phyloP scores from a whole-genome alignment of 2,797 vertebrate genomes.

The Ficedula albicollis region DNA sequence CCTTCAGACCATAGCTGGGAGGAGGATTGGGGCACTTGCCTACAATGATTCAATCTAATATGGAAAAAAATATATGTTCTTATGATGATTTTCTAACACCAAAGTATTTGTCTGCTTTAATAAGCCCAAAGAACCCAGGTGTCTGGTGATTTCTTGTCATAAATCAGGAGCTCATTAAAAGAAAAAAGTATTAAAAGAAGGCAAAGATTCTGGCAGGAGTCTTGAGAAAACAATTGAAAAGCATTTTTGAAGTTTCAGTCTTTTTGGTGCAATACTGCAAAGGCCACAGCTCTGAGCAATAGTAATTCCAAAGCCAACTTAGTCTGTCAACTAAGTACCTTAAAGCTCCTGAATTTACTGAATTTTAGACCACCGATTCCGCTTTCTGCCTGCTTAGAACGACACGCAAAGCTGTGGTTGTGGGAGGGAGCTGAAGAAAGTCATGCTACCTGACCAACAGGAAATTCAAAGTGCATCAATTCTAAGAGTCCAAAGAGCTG shows the following conservation, averaged over 20 bases:
- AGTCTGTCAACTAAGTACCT: constrained; percentile 43
- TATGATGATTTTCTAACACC: constrained; percentile 53
- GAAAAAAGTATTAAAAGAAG: constrained; percentile 50
- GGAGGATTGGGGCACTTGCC: not conserved
- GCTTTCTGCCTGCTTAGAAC: not conserved
- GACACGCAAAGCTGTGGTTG: constrained; percentile 39
- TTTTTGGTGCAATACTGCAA: constrained; percentile 21
- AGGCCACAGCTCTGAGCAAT: not conserved
- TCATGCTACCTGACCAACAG: constrained; percentile 70
- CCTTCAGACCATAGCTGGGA: not conserved
- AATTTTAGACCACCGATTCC: constrained; percentile 14
- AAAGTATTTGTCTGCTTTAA: constrained; percentile 75
- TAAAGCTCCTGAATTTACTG: constrained; percentile 23
- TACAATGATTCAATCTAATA: constrained; percentile 18
- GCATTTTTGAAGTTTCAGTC: constrained; percentile 57
- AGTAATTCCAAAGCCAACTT: not conserved
- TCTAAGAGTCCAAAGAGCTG: constrained; percentile 68
- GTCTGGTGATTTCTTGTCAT: constrained; percentile 71
- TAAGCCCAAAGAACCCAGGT: constrained; percentile 65
- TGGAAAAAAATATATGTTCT: constrained; percentile 59
- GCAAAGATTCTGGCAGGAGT: constrained; percentile 30
- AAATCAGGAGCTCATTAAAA: constrained; percentile 72
- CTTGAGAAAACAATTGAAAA: constrained; percentile 58
- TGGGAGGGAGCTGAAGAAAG: constrained; percentile 63
- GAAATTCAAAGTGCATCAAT: constrained; percentile 72